Base-by-base conservation (phyloP, 2,797 vertebrate species). In the Gadopsis marmoratus region DNA sequence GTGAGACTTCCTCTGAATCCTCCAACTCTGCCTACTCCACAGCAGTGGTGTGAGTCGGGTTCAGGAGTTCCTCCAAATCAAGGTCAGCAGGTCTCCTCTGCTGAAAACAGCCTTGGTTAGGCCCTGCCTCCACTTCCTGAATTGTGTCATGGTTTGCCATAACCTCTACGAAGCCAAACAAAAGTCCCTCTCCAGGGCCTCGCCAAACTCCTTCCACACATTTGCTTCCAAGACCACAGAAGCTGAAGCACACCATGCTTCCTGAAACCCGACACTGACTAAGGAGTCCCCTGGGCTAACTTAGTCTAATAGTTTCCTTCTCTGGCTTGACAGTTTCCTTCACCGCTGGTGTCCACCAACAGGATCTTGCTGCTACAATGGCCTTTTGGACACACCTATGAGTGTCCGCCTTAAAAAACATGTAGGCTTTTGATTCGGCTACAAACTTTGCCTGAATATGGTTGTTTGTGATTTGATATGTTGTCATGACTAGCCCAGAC, bases 91-190 rank as follows among this genome's bases (percentile, higher is more conserved):
- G 54, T 75, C 26, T 56, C 14, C 62, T 73, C 35, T 26, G 55
- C 31, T 65, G 5, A 35, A 43, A 58, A 55, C 29, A 14, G 47
- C 14, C n/a, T 59, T 45, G 13, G 7, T 61, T 64, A 55, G 48
- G 33, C 50, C 9, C 23, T 55, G 23, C 39, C 33, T 13, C 33
- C 62, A 26, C 78, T 70, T 63, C 33, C 51, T 69, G 53, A 74
- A 63, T 50, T 59, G 51, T 58, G 26, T 69, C 51, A 69, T 50
- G 35, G 53, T 58, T 70, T 64, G 71, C 59, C 33, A 53, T 53
- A 41, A 70, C 21, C 13, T 64, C 35, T 21, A 7, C 51, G 26
- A 59, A 64, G 29, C 59, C 35, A 69, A 69, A 58, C 41, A 51
- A 69, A 63, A 55, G 63, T 26, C 41, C 31, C 23, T 67, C 37